Conservation (phyloP, 1,140 invertebrate genomes). For the Trinorchestia longiramus region DNA sequence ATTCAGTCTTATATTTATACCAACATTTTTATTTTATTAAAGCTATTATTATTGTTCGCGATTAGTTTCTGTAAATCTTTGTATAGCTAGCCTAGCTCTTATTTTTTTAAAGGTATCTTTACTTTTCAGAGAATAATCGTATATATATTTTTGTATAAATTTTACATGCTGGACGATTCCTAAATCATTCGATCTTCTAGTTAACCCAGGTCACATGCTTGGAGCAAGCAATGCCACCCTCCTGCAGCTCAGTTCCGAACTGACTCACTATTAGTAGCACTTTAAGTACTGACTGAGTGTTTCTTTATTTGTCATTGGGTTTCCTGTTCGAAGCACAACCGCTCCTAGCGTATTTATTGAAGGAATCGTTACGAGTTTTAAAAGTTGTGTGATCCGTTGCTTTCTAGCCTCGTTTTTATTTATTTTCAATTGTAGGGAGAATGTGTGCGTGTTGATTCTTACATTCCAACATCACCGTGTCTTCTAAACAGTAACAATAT, state of each 20-base stretch:
- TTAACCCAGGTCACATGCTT: not conserved
- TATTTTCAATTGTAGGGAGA: constrained; percentile 16
- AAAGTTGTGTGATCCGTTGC: not conserved
- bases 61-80: constrained; percentile 44
- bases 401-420: not conserved
- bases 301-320: not conserved
- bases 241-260: not conserved
- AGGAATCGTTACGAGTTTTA: not conserved
- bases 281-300: not conserved
- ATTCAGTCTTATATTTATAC: constrained; percentile 33
- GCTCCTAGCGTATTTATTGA: constrained; percentile 5
- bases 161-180: constrained; percentile 21
- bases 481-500: not conserved
- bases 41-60: constrained; percentile 44
- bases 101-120: constrained; percentile 23
- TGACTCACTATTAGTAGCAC: not conserved
- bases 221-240: not conserved
- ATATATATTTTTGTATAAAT: constrained; percentile 54
- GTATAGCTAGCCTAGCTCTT: constrained; percentile 35
- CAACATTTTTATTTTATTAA: constrained; percentile 47
- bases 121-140: constrained; percentile 44
- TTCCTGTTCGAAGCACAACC: not conserved
- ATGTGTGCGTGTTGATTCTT: not conserved
- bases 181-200: constrained; percentile 22
- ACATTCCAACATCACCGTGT: constrained; percentile 22